A percentile compares a stretch with the other conserved stretches of the same genome.
Evolutionary conservation across 2,113 vertebrate species (phyloP).

Genomic region (Percopsis transmontana): DNA sequence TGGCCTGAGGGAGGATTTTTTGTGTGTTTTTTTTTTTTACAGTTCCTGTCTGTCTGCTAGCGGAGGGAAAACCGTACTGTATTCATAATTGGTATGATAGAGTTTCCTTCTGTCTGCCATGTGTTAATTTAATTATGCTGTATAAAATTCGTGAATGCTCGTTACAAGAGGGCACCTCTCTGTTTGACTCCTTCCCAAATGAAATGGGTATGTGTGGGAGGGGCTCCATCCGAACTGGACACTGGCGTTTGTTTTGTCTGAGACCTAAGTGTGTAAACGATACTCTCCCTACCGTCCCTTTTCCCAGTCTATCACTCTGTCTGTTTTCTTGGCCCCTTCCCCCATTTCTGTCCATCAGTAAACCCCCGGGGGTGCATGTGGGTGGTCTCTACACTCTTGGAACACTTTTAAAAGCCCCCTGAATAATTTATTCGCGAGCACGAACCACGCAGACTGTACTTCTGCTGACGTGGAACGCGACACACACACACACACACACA

Average conservation of each 20-base stretch:
- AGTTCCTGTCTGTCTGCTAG: constrained; percentile 22
- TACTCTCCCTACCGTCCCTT: not conserved
- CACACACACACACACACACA: not conserved
- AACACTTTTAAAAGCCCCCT: constrained; percentile 21
- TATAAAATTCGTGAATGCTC: constrained; percentile 16
- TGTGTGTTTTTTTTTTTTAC: constrained; percentile 22
- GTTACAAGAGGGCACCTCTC: not conserved
- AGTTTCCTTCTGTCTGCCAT: constrained; percentile 62
- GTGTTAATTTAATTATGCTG: constrained; percentile 40
- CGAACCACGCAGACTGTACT: constrained; percentile 30
- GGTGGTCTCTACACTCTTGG: not conserved
- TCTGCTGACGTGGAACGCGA: not conserved
- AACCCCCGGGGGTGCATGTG: not conserved
- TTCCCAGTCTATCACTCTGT: too few species aligned
- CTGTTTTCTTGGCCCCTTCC: not conserved
- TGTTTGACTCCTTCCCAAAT: not conserved
- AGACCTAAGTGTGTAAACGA: not conserved
- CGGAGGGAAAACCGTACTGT: constrained; percentile 32
- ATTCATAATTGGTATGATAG: constrained; percentile 53
- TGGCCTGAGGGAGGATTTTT: constrained; percentile 55
- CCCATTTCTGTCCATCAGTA: not conserved
- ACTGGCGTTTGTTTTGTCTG: not conserved
- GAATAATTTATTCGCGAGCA: constrained; percentile 53
- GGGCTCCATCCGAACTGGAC: not conserved
- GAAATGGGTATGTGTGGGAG: constrained; percentile 8